These are phyloP conservation scores for Lycaon pictus DNA, from an alignment of 2,113 vertebrate species.

Conservation along the genomic window DNA sequence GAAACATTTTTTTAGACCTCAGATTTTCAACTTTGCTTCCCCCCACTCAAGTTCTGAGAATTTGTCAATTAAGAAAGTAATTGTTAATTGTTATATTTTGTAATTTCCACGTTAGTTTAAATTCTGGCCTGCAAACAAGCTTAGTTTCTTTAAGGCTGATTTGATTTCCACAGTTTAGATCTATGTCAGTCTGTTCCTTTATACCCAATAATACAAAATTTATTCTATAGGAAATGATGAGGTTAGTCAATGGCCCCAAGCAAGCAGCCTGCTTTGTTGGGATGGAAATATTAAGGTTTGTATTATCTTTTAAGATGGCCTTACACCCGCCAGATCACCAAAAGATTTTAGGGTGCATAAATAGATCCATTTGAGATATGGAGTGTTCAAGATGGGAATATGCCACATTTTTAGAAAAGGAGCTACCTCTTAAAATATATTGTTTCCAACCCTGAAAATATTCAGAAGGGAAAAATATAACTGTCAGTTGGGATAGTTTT, in stretches of 20 bases:
- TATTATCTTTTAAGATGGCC: background rate
- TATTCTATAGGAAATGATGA: conserved; percentile 39
- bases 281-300: background rate
- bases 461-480: conserved; percentile 5
- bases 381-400: background rate
- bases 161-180: conserved; percentile 16
- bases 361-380: background rate
- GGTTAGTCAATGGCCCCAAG: background rate
- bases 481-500: background rate
- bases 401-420: conserved; percentile 33
- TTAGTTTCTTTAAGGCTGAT: conserved; percentile 66
- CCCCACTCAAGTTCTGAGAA: background rate
- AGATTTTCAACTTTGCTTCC: conserved; percentile 43
- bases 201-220: background rate
- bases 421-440: background rate
- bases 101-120: conserved; percentile 54
- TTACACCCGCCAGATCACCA: background rate
- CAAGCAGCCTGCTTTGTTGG: background rate
- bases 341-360: conserved; percentile 39
- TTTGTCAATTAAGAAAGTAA: conserved; percentile 23
- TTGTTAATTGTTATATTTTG: conserved; percentile 60
- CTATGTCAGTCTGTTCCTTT: conserved; percentile 8
- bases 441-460: conserved; percentile 32
- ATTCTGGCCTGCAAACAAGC: background rate
- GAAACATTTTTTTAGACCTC: conserved; percentile 31